Percentiles rank a stretch among this genome's conserved stretches.
Evolutionary conservation across 1,140 invertebrate species (phyloP).

Genomic region (Drosophila melanica): DNA sequence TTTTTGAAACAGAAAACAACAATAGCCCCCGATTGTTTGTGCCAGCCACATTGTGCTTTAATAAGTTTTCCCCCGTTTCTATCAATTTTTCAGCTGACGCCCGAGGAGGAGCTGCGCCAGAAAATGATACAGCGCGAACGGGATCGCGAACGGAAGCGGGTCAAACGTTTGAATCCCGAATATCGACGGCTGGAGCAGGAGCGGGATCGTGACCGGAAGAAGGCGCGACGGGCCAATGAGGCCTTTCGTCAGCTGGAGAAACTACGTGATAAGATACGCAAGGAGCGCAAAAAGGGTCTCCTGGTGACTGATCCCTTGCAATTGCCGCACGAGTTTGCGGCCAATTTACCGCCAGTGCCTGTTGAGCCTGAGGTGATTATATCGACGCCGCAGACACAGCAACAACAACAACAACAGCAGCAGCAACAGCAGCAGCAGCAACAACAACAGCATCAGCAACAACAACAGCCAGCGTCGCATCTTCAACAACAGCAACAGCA

Average conservation of each 20-base stretch:
- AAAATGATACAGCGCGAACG: slow-evolving; percentile 81
- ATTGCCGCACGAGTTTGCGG: slow-evolving; percentile 69
- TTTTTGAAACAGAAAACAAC: slow-evolving; percentile 37
- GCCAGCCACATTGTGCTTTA: slow-evolving; percentile 64
- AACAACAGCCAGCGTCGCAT: slow-evolving; percentile 45
- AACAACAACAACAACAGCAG: slow-evolving; percentile 55
- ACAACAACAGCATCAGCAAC: slow-evolving; percentile 43
- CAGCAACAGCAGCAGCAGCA: slow-evolving; percentile 43
- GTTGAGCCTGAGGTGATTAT: slow-evolving; percentile 79
- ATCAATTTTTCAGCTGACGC: slow-evolving; percentile 69
- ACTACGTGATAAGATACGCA: slow-evolving; percentile 79
- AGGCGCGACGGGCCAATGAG: slow-evolving; percentile 76
- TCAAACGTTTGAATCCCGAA: slow-evolving; percentile 80
- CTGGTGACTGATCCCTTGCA: slow-evolving; percentile 67
- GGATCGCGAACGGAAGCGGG: slow-evolving; percentile 76
- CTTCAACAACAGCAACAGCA: slow-evolving; percentile 51
- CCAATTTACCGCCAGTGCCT: slow-evolving; percentile 74
- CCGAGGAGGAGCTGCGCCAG: slow-evolving; percentile 73
- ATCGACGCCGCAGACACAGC: slow-evolving; percentile 48
- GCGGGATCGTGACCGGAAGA: slow-evolving; percentile 78
- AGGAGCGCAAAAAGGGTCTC: slow-evolving; percentile 79
- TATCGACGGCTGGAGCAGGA: slow-evolving; percentile 78
- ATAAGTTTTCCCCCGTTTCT: slow-evolving; percentile 58
- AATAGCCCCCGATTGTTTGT: slow-evolving; percentile 36
- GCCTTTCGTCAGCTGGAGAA: slow-evolving; percentile 80